These are phyloP conservation scores for Megaceryle torquata DNA, from an alignment of 2,113 vertebrate genomes.

Conservation along the genomic window DNA sequence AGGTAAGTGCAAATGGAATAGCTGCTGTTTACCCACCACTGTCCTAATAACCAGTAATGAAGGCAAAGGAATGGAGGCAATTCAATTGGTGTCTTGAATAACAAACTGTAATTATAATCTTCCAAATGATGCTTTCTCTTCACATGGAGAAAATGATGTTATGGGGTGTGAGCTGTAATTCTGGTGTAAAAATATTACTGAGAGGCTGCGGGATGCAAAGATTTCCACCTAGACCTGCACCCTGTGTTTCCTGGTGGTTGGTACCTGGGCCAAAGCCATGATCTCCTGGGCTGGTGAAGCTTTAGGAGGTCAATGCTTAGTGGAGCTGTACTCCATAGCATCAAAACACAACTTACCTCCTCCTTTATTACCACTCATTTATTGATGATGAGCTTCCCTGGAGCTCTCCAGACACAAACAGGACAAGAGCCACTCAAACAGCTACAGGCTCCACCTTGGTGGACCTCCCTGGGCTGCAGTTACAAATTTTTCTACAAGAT, in stretches of 20 bases:
- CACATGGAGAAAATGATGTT: not conserved
- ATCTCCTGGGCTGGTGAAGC: not conserved
- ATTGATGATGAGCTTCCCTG: fast-evolving
- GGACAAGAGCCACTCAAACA: not conserved
- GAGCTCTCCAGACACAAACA: not conserved
- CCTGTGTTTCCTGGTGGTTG: too few relatives aligned
- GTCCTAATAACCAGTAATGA: not conserved
- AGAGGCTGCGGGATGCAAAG: not conserved
- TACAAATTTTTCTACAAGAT: not conserved
- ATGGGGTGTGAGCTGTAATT: fast-evolving
- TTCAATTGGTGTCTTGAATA: not conserved
- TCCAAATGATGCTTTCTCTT: not conserved
- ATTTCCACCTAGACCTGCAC: not conserved
- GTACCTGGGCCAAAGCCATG: fast-evolving
- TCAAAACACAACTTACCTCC: not conserved
- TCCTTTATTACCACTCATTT: not conserved
- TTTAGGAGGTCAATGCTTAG: not conserved
- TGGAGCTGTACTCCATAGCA: not conserved
- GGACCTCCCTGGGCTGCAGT: not conserved
- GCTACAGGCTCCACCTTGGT: not conserved
- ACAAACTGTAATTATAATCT: not conserved
- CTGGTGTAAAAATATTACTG: not conserved
- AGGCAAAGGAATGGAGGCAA: not conserved
- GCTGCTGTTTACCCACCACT: not conserved
- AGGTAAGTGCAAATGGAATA: not conserved